A percentile compares a stretch with the other conserved stretches of the same genome.
These are phyloP conservation scores for Meta bourneti DNA, from an alignment of 2,888 invertebrate genomes.

Conservation along the genomic window DNA sequence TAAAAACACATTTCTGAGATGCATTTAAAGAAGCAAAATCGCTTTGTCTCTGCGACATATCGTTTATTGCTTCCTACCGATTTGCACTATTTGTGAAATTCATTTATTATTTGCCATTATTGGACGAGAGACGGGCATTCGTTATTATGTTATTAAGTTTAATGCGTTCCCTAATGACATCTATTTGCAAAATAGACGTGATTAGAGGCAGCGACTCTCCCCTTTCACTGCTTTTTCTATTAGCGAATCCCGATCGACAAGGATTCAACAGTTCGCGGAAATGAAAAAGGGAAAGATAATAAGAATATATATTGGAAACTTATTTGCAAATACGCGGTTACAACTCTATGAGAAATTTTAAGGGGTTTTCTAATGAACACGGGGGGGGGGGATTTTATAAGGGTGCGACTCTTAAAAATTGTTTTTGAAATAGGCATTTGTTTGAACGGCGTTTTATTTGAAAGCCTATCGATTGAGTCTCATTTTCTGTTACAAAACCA, in stretches of 20 bases:
- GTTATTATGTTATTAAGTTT: slow-evolving; percentile 76
- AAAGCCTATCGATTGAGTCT: background rate
- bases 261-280: slow-evolving; percentile 35
- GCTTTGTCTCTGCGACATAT: slow-evolving; percentile 57
- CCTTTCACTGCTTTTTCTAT: slow-evolving; percentile 44
- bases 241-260: slow-evolving; percentile 11
- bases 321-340: background rate
- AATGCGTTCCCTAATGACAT: slow-evolving; percentile 73
- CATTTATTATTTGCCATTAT: slow-evolving; percentile 75
- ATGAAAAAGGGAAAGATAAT: slow-evolving; percentile 4
- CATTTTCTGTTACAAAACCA: no score
- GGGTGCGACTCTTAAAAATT: background rate
- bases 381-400: background rate
- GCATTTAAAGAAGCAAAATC: slow-evolving; percentile 62
- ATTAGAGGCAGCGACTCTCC: slow-evolving; percentile 30
- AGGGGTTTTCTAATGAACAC: background rate
- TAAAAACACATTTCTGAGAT: slow-evolving; percentile 65
- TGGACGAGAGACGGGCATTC: slow-evolving; percentile 42
- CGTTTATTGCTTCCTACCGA: slow-evolving; percentile 66
- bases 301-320: slow-evolving; percentile 18
- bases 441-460: background rate
- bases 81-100: slow-evolving; percentile 64
- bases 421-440: background rate
- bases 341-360: no score
- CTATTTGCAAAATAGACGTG: slow-evolving; percentile 74